Evolutionary conservation across 1,140 invertebrate species (phyloP), one percentile per base, ranked within the genome.

Genomic region (Tribolium castaneum): DNA sequence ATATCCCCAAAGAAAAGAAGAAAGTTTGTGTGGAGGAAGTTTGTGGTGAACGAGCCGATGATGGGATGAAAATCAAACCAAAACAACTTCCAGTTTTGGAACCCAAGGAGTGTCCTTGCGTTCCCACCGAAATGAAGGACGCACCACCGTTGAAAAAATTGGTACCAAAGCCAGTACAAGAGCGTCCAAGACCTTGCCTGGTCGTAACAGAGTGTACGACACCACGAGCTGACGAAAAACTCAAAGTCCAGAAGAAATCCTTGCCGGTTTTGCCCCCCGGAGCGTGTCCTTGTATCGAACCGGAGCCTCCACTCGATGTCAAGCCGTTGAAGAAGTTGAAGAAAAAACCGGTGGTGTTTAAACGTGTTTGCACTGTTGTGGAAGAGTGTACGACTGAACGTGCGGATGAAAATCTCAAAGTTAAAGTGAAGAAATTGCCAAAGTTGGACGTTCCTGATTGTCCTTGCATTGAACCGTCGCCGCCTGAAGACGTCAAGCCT

Each of bases 301-400:
- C 59, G 3, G 59, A 66, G 12, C 71, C 79, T 0, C 30, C 30
- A 7, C 5, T 13, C 10, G 59, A 35, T 6, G 7, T 9, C n/a
- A 6, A 9, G 0, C 59, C 59, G 9, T 39, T 66, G 25, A 7
- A 12, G 3, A 66, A 66, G 19, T 22, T 66, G 6, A 73, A 78
- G 12, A 79, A 77, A 12, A 66, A 66, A 14, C 59, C 30, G 0
- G n/a, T 66, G 0, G 6, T 12, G n/a, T 66, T 35, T 30, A 12
- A 66, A 12, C 2, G 59, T 35, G 45, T 62, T 14, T 82, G 81
- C 54, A 12, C 34, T 6, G 74, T 76, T 3, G 78, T 78, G 39
- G 80, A 82, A 50, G 70, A 73, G 3, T 73, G 71, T 34, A 14
- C 71, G 0, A 30, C 25, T 1, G 10, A 13, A 25, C 6, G 70